Evolutionary conservation across 2,888 invertebrate species (phyloP), one percentile per base, ranked within the genome.

Genomic region (Idaea aversata): DNA sequence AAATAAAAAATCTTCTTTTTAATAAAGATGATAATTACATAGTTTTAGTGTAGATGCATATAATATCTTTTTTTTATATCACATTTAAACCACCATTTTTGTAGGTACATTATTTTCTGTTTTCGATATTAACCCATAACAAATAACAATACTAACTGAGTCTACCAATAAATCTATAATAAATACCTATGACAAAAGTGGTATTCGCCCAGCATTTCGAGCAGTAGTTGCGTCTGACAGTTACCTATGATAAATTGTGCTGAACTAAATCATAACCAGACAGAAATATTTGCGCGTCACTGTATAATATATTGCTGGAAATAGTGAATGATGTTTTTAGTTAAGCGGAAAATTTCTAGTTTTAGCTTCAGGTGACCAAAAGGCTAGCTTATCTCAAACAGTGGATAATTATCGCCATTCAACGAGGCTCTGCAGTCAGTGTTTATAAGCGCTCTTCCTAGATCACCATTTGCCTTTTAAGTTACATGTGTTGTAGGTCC

Each of bases 261-360:
- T 67, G 66, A 75, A 82, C 80, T 89, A 88, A 86, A 88, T 88
- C 76, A 80, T 65, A 71, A 66, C 67, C 74, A 79, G 81, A 77
- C 81, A 79, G 80, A 79, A 78, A 85, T 84, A 86, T 88, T 87
- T 84, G 81, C 80, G 82, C 81, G 82, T 86, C 85, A 83, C 76
- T 75, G 73, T 75, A 79, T 82, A 83, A 84, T 82, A 76, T 82
- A 83, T 84, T 72, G 78, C 75, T 65, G 65, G 13, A 16, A 34
- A 64, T 47, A 13, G 47, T 47, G 47, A 47, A 47, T 47, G 47
- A 47, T 47, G 47, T 47, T 47, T 47, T 47, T 47, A 47, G 47
- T 47, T 4, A 13, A 47, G 13, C 47, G 13, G 47, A 47, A 13
- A 13, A 47, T 25, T 47, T 6, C 47, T 47, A 7, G 47, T 47